Evolutionary conservation across 2,888 invertebrate species (phyloP), one percentile per base, ranked within the genome.

Genomic region (Seira ritae): DNA sequence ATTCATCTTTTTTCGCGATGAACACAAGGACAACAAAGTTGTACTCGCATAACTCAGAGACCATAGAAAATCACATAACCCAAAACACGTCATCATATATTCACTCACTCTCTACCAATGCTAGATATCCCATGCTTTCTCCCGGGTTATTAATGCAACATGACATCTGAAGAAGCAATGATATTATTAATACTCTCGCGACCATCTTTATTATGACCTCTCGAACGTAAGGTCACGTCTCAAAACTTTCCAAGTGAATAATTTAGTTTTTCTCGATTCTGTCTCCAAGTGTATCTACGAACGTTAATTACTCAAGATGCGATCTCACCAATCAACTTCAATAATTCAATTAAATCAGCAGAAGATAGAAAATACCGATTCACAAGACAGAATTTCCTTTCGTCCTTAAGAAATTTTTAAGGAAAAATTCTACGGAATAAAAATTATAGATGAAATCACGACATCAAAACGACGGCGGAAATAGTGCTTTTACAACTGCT

Each of bases 1-100:
- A 73, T 80, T 80, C 68, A 68, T 68, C 65, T 79, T 73, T 80
- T 60, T 68, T 55, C 6, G 12, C 12, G 55, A 31, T 31, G 31
- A 31, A 31, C 31, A 31, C 31, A 8, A 31, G 31, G 55, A 55
- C 55, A 2, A 37, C 19, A 17, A 62, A 65, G 31, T 62, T 65
- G n/a, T 65, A 73, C 19, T 20, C 10, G 1, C n/a, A n/a, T n/a
- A n/a, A n/a, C n/a, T n/a, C n/a, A n/a, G n/a, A n/a, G n/a, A n/a
- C n/a, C n/a, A 42, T 6, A 42, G 42, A 6, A 42, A 55, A 55
- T 55, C 55, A 8, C 3, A 31, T 31, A 55, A 12, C 55, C 12
- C 55, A 3, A 55, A 55, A 71, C 31, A 65, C 62, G 42, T 37
- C 73, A 65, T 74, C 22, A 20, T 50, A 23, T 69, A 70, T 46